A percentile compares a stretch with the other conserved stretches of the same genome.
Conservation (phyloP, 2,113 vertebrate species). For the Podiceps cristatus region DNA sequence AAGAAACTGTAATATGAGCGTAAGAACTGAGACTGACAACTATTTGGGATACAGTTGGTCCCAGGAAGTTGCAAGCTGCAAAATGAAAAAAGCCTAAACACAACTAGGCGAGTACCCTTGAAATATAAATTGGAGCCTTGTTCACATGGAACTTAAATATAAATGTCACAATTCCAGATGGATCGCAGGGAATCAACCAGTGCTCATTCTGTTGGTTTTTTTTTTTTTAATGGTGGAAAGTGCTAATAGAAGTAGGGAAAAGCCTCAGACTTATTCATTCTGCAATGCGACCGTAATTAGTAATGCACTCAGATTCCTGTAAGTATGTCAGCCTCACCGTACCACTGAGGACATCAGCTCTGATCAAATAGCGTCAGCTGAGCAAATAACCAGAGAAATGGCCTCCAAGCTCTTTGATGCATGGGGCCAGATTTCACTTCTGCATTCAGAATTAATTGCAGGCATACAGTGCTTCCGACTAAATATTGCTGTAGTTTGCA, state of each 20-base stretch:
- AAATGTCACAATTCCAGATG: not conserved
- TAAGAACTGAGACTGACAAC: not conserved
- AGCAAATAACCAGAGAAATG: constrained; percentile 42
- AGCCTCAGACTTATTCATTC: not conserved
- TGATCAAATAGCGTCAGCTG: constrained; percentile 57
- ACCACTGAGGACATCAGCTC: not conserved
- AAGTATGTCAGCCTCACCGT: not conserved
- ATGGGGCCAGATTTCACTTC: constrained; percentile 26
- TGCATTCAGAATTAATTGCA: constrained; percentile 9
- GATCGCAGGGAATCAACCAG: not conserved
- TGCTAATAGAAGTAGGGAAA: not conserved
- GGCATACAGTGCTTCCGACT: constrained; percentile 16
- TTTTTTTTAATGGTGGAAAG: not conserved
- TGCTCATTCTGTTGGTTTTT: not conserved
- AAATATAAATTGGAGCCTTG: not conserved
- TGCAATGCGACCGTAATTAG: not conserved
- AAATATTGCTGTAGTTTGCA: constrained; percentile 60
- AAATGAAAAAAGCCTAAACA: not conserved
- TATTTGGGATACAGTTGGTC: not conserved
- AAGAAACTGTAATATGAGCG: not conserved
- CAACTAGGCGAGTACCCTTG: not conserved
- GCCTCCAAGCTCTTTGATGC: not conserved
- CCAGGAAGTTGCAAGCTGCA: not conserved
- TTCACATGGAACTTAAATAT: not conserved
- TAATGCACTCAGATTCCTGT: not conserved